Base-by-base conservation (phyloP, 2,113 vertebrate species). In the Ammospiza caudacuta region DNA sequence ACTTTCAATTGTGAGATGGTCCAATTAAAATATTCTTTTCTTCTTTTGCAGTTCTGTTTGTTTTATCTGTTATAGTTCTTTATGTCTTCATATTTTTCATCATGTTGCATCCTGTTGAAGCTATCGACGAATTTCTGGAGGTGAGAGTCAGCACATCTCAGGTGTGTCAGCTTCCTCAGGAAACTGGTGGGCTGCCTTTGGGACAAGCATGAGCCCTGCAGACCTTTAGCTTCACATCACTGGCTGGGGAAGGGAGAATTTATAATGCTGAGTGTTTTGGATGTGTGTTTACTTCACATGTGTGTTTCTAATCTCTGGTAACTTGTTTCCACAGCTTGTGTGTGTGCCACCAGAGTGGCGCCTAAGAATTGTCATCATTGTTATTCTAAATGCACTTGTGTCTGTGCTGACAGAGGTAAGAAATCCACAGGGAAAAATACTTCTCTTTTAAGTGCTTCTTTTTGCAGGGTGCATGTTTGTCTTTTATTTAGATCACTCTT, bases 381-480 rank as follows among this genome's bases (percentile, higher is more conserved):
- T 99, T 75, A 5, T 98, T 87, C 64, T 97, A 87, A 99, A 99
- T 94, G 97, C 98, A 62, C 55, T 96, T 46, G 98, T 98, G 3
- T 99, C 98, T 3, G 63, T 99, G 82, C 37, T 99, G 87, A 96
- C 97, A 6, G 99, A 99, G 99, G 99, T 99, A 98, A 99, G 99
- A 86, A 59, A 73, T 35, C 51, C 35, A 70, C 27, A 25, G 59
- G 31, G 77, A 59, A 8, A 82, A 77, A 58, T 19, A 29, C n/a
- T 90, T 70, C 9, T 51, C 22, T 89, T 22, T 69, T 31, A 15
- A 73, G 24, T 69, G 44, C 4, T 29, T 5, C 8, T 52, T 74
- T 70, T 81, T 67, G 37, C 29, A 61, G 37, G 16, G 14, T 43
- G 16, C 24, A 2, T 9, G 7, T 63, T 86, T 51, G 15, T 67